Conservation (phyloP, 1,140 invertebrate genomes). For the Stratiolaelaps scimitus region DNA sequence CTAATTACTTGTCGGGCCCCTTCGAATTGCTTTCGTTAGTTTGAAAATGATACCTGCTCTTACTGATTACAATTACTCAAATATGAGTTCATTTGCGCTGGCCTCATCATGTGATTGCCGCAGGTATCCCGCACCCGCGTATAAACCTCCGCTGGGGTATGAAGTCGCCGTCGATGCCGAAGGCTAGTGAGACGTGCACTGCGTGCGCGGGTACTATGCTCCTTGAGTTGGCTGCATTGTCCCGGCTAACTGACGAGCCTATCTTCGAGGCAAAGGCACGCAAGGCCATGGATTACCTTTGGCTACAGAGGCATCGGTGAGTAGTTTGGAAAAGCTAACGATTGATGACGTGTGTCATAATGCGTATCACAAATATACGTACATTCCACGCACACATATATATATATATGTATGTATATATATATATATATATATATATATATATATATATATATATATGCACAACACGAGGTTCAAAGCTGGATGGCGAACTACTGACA, state of each 20-base stretch:
- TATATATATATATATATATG: too few species aligned
- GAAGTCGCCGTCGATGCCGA: constrained; percentile 56
- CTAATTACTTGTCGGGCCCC: too few species aligned
- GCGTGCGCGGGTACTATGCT: constrained; percentile 98
- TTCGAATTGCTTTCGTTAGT: too few species aligned
- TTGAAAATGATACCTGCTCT: too few species aligned
- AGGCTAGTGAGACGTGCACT: constrained; percentile 79
- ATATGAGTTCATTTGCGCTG: constrained; percentile 29
- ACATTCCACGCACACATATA: too few species aligned
- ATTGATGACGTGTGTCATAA: too few species aligned
- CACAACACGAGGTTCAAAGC: too few species aligned
- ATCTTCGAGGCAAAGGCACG: constrained; percentile 88
- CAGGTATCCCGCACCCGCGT: constrained; percentile 45
- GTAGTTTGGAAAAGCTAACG: constrained; percentile 39
- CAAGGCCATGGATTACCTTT: constrained; percentile 89
- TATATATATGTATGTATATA: too few species aligned
- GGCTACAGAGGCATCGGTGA: constrained; percentile 72
- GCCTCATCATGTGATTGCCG: constrained; percentile 28
- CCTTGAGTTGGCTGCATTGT: constrained; percentile 88
- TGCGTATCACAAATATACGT: too few species aligned
- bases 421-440: too few species aligned
- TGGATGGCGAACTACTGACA: too few species aligned
- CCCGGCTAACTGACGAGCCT: constrained; percentile 74
- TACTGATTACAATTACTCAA: too few species aligned
- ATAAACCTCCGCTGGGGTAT: constrained; percentile 80